phyloP scores from a whole-genome alignment of 1,140 invertebrate genomes.

The Streblospio benedicti region DNA sequence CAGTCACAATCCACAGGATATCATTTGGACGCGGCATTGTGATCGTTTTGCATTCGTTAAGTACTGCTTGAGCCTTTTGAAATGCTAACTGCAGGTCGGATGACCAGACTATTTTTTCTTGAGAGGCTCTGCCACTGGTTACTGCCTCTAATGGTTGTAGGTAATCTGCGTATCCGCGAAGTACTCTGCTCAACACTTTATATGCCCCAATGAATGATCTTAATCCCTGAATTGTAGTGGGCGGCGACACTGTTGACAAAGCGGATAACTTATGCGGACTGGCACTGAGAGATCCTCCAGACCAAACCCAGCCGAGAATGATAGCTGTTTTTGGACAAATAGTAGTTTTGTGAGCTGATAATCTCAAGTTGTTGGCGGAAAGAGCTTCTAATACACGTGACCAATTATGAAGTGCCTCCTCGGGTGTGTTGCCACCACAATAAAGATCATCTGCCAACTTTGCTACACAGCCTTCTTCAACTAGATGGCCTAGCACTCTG shows the following conservation, averaged over 20 bases:
- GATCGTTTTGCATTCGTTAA: too few species aligned
- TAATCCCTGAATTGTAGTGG: background rate
- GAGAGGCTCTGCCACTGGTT: too few species aligned
- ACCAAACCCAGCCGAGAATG: background rate
- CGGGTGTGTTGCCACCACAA: background rate
- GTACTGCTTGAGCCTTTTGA: background rate
- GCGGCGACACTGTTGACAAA: background rate
- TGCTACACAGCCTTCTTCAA: too few species aligned
- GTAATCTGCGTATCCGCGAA: too few species aligned
- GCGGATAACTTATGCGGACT: background rate
- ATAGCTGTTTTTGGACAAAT: too few species aligned
- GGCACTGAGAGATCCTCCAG: background rate
- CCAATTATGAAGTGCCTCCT: background rate
- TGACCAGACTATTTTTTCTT: constrained; percentile 19
- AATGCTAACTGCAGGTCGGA: constrained; percentile 14
- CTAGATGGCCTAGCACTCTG: too few species aligned
- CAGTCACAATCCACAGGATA: constrained; percentile 12
- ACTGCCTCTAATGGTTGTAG: too few species aligned
- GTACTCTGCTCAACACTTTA: too few species aligned
- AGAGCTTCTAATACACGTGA: background rate
- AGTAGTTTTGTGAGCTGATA: too few species aligned
- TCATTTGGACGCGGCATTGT: background rate
- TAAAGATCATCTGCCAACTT: background rate
- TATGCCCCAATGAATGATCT: too few species aligned
- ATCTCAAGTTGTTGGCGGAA: background rate